Percentiles rank a stretch among this genome's conserved stretches.
Evolutionary conservation across 2,113 vertebrate genomes (phyloP).

Genomic region (Hystrix brachyura): DNA sequence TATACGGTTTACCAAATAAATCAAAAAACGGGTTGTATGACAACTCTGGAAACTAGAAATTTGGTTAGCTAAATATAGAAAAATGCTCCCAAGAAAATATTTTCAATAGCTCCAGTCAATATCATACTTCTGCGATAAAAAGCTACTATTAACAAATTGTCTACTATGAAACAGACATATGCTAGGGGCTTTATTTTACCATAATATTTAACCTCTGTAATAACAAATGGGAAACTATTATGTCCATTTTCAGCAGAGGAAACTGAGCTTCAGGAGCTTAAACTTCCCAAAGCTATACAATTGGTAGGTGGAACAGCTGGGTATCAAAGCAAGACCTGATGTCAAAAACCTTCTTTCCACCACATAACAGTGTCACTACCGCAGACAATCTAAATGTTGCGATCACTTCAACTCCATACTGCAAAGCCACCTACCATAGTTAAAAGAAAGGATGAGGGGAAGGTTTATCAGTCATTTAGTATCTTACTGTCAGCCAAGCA

Average conservation of each 20-base stretch:
- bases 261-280: neutral
- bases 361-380: neutral
- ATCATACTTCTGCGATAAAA: neutral
- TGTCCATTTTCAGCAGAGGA: neutral
- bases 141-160: neutral
- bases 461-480: neutral
- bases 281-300: neutral
- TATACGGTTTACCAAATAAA: neutral
- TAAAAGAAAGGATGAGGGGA: neutral
- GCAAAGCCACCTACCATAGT: neutral
- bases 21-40: neutral
- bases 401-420: neutral
- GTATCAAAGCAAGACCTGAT: neutral
- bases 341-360: neutral
- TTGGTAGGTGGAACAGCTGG: neutral
- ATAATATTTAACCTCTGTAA: neutral
- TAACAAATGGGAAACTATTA: neutral
- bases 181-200: neutral
- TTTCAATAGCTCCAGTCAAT: neutral
- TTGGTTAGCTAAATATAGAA: neutral
- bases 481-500: neutral
- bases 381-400: neutral
- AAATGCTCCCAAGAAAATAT: neutral
- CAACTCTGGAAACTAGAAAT: constrained; percentile 35
- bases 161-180: neutral